Evolutionary conservation across 2,888 invertebrate genomes (phyloP).

Genomic region (Cheilosia impressa): DNA sequence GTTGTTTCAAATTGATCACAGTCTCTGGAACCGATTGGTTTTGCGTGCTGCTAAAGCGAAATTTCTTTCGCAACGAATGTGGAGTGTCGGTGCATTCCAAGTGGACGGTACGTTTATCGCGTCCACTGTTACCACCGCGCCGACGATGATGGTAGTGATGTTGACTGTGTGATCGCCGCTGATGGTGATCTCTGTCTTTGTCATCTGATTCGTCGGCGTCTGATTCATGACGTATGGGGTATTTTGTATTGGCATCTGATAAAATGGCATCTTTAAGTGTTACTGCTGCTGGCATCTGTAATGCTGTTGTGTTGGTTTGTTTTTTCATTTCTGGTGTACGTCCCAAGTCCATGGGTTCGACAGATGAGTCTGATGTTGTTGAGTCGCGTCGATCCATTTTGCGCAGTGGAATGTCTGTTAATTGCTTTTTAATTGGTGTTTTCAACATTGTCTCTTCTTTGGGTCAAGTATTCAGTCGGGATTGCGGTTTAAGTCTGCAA

Average conservation of each 20-base stretch:
- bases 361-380: constrained; percentile 83
- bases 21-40: constrained; percentile 31
- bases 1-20: constrained; percentile 65
- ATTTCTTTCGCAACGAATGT: constrained; percentile 82
- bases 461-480: constrained; percentile 4
- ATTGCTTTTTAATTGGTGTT: constrained; percentile 68
- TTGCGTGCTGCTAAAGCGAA: constrained; percentile 80
- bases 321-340: constrained; percentile 78
- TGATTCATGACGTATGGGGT: constrained; percentile 63
- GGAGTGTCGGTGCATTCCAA: constrained; percentile 79
- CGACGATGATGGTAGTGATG: constrained; percentile 79
- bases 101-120: constrained; percentile 78
- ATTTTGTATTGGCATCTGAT: constrained; percentile 69
- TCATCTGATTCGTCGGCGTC: constrained; percentile 75
- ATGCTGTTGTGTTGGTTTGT: constrained; percentile 26
- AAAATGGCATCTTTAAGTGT: constrained; percentile 68
- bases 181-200: constrained; percentile 42
- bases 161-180: constrained; percentile 68
- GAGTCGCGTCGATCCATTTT: constrained; percentile 82
- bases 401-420: constrained; percentile 53
- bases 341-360: constrained; percentile 83
- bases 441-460: constrained; percentile 52
- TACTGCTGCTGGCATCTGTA: constrained; percentile 49
- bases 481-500: constrained; percentile 58
- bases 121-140: constrained; percentile 77